Evolutionary conservation across 2,888 invertebrate genomes (phyloP), one percentile per base, ranked within the genome.

Genomic region (Caenorhabditis drosophilae): DNA sequence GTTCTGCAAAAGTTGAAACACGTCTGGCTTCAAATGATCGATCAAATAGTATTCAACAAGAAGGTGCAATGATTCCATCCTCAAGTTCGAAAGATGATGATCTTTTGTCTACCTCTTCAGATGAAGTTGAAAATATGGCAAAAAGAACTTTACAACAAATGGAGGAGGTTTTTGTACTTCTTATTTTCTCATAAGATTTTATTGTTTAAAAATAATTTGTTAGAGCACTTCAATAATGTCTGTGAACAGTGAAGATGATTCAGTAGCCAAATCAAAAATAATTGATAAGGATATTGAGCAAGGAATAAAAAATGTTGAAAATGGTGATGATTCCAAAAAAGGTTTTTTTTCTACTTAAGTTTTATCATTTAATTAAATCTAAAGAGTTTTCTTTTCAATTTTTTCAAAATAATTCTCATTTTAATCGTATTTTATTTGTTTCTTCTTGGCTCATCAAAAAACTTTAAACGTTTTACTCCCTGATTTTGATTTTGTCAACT

Each of bases 51-150:
- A 56, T 34, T 23, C 63, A 67, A 46, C 64, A 70, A 48, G 76
- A 77, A 62, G 79, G 79, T 23, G 73, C 76, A n/a, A 76, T 77
- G 75, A 54, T 78, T 3, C 73, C 73, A 9, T 75, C 72, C 0
- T 70, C 71, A 7, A 71, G 71, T 26, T 77, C 75, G 31, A 71
- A 72, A 47, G 77, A 79, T 47, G 78, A 78, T 45, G 79, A 79
- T 42, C 57, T 75, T 18, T 58, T 79, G 40, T 75, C 74, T 6
- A 74, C 76, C n/a, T 70, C 69, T 41, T 73, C 73, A 15, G 77
- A 77, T 59, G 79, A 79, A 55, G 68, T 77, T 15, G 79, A 79
- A 53, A 72, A 67, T n/a, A 72, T 77, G 64, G 79, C 79, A 1
- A 70, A 66, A 38, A 61, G 70, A 52, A 77, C 79, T n/a, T 50